phyloP scores from a whole-genome alignment of 2,888 invertebrate genomes.

The Archips crataeganus region DNA sequence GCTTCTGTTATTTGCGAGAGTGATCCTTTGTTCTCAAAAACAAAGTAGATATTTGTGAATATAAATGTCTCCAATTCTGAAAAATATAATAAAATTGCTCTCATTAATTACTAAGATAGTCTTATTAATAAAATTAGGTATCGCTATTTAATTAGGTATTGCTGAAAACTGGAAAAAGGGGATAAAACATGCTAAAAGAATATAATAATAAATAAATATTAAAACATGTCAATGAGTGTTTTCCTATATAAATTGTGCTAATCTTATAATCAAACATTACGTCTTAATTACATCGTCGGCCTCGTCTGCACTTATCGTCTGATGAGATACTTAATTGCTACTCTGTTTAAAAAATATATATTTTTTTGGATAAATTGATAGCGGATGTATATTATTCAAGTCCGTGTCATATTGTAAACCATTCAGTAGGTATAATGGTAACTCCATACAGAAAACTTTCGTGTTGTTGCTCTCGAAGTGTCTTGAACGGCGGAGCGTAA shows the following conservation, averaged over 20 bases:
- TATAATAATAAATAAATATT: no score
- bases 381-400: no score
- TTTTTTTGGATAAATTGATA: no score
- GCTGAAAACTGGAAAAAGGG: not conserved
- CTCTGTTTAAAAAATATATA: no score
- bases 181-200: not conserved
- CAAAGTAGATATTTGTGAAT: constrained; percentile 28
- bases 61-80: constrained; percentile 33
- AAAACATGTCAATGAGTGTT: no score
- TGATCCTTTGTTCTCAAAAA: constrained; percentile 30
- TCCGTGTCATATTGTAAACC: no score
- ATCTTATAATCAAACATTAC: no score
- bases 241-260: no score
- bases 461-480: not conserved
- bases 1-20: constrained; percentile 8
- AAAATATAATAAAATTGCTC: constrained; percentile 31
- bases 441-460: not conserved
- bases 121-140: constrained; percentile 9
- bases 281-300: no score
- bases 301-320: no score
- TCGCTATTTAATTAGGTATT: not conserved
- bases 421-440: not conserved
- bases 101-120: not conserved
- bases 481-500: not conserved
- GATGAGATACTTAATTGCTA: no score